Conservation (phyloP, 1,140 invertebrate species). For the Scaptomyza hsui region DNA sequence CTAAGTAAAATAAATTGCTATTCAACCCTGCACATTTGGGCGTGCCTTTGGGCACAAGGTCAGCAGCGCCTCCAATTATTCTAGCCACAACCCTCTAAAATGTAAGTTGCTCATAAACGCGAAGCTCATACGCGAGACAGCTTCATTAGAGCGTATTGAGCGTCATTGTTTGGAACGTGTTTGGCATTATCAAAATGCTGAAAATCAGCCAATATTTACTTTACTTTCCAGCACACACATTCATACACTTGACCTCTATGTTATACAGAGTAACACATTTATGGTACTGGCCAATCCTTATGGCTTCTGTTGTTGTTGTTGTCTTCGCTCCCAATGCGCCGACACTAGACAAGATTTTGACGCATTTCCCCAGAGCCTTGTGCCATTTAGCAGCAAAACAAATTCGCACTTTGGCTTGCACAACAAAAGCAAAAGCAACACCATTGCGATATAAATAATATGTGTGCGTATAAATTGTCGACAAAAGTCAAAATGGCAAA, state of each 20-base stretch:
- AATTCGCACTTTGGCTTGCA: conserved; percentile 70
- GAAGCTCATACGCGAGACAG: conserved; percentile 33
- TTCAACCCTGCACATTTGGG: conserved; percentile 4
- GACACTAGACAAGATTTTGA: conserved; percentile 73
- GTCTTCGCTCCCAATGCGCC: conserved; percentile 52
- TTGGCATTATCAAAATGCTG: conserved; percentile 49
- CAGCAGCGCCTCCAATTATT: conserved; percentile 38
- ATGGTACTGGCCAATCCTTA: conserved; percentile 17
- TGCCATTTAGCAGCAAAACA: conserved; percentile 79
- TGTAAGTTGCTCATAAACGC: conserved; percentile 42
- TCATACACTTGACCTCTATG: conserved; percentile 22
- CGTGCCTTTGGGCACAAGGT: conserved; percentile 24
- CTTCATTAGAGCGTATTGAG: conserved; percentile 58
- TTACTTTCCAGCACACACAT: conserved; percentile 46
- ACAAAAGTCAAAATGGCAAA: conserved; percentile 75
- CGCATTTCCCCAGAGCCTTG: conserved; percentile 79
- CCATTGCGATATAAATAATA: conserved; percentile 71
- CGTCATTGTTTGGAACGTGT: conserved; percentile 53
- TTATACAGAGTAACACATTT: not conserved
- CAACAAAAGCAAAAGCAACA: conserved; percentile 26
- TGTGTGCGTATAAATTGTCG: conserved; percentile 74
- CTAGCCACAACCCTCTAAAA: conserved; percentile 13
- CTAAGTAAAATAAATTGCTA: conserved; percentile 11
- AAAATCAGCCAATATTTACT: conserved; percentile 74
- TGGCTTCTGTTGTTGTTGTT: conserved; percentile 29